Evolutionary conservation across 2,797 vertebrate genomes (phyloP), one percentile per base, ranked within the genome.

Genomic region (Liparis tanakae): DNA sequence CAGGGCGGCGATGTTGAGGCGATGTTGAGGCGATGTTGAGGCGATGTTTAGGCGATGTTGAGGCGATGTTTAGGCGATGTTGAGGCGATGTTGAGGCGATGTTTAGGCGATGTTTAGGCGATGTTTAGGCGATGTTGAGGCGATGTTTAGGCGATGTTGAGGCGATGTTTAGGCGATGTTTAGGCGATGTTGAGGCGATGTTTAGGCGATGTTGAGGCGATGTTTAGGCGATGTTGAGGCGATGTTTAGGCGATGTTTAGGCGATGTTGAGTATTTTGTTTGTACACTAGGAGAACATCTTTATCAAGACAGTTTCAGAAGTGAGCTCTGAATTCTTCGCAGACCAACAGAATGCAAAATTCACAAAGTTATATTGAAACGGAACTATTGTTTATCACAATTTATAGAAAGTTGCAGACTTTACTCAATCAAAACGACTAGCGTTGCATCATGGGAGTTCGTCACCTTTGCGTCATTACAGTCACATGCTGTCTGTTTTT

Each of bases 261-360:
- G 6, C 14, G 53, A 30, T 30, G 25, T 30, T 30, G 2, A 30
- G 25, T 2, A 30, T 30, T 30, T 55, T 30, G 10, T 53, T 0
- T 33, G 36, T 20, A n/a, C 15, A 3, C n/a, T 15, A 13, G 12
- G 10, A 55, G 33, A 76, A 76, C 51, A 57, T 74, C 72, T 25
- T 25, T 61, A 70, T 79, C 50, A 4, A 30, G 25, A 30, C 25
- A 30, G 25, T 30, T 30, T 30, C 25, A 30, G 25, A 30, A 30
- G 25, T 30, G 25, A 30, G 25, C 25, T 30, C 25, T 30, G 25
- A 30, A 30, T 30, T 30, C 25, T 30, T 30, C 25, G 25, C 25
- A 30, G 43, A 51, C 18, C 13, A 37, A 53, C 20, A 37, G 13
- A 25, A 5, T 18, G 50, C 5, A 39, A 25, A 66, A 39, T 22